Evolutionary conservation across 2,113 vertebrate genomes (phyloP), one percentile per base, ranked within the genome.

Genomic region (Capreolus pygargus): DNA sequence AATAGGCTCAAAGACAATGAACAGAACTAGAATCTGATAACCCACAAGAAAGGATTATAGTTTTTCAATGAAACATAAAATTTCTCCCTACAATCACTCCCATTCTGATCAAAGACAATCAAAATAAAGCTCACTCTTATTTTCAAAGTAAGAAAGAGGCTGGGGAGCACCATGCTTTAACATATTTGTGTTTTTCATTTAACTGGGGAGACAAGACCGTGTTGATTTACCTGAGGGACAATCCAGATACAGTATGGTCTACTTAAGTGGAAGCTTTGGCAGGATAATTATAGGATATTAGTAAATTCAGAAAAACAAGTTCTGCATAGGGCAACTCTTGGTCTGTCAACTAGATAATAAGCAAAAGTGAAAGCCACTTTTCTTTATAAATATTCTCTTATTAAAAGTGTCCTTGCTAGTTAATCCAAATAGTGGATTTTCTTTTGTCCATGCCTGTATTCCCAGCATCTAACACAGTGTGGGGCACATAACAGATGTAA

Each of bases 271-370:
- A 86, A 60, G 39, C 81, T 85, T 87, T 91, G 95, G 78, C 54
- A 52, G 58, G 52, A n/a, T 92, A 96, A 95, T 97, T 89, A 94
- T 19, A 95, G 84, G 94, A 82, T 78, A 94, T 64, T 85, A 79
- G 64, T 90, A 95, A 82, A 78, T 58, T 94, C 21, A 82, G 85
- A 94, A 88, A 67, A 81, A 50, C 52, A 36, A 82, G 58, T 88
- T 88, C n/a, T 85, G 43, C 33, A 10, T 16, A 28, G 23, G 39
- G 52, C 54, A 61, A 28, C 58, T 61, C 17, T 1, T n/a, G 57
- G 58, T 94, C 89, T 67, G 43, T 54, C 88, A 88, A 83, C 67
- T 67, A 19, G 54, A 13, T 67, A 89, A 85, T 82, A 52, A 60
- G 54, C 67, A 94, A 90, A 94, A 70, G 28, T 60, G 67, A 76